phyloP scores from a whole-genome alignment of 1,140 invertebrate genomes.

The Drosophila lacertosa region DNA sequence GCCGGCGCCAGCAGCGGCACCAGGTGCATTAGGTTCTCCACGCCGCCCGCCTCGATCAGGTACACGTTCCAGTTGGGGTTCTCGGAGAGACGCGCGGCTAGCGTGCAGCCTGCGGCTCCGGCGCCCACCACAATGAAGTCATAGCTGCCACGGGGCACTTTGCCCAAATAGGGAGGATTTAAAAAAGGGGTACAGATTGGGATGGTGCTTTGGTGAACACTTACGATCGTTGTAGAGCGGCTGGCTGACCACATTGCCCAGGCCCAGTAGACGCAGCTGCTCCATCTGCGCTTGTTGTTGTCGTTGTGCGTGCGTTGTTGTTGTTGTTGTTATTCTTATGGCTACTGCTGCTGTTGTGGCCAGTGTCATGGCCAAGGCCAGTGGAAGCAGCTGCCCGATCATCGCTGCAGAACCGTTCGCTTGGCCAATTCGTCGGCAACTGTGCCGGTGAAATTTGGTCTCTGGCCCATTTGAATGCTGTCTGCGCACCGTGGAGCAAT shows the following conservation, averaged over 20 bases:
- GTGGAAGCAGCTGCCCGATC: slow-evolving; percentile 16
- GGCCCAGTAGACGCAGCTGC: slow-evolving; percentile 38
- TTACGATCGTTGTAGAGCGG: slow-evolving; percentile 67
- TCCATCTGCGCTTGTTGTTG: slow-evolving; percentile 16
- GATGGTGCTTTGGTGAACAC: too few relatives aligned
- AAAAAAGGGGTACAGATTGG: too few relatives aligned
- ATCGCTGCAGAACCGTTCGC: slow-evolving; percentile 26
- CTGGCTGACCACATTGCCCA: slow-evolving; percentile 62
- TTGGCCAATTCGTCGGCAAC: slow-evolving; percentile 38
- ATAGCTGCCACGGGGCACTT: slow-evolving; percentile 85
- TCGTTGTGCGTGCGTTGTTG: neutral
- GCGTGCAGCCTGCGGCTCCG: slow-evolving; percentile 92
- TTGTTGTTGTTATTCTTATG: neutral
- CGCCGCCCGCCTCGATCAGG: slow-evolving; percentile 88
- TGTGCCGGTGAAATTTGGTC: slow-evolving; percentile 31
- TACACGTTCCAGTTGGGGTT: slow-evolving; percentile 85
- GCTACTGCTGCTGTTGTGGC: neutral
- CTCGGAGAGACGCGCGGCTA: slow-evolving; percentile 90
- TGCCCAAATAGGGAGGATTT: too few relatives aligned
- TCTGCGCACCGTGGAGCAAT: slow-evolving; percentile 44
- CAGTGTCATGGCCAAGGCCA: slow-evolving; percentile 10
- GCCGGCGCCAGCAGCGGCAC: slow-evolving; percentile 87
- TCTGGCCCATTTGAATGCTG: slow-evolving; percentile 29
- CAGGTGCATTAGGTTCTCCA: slow-evolving; percentile 88
- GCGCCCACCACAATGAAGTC: slow-evolving; percentile 95